Percentiles rank a stretch among this genome's conserved stretches.
These are phyloP conservation scores for Calameuta idolon DNA, from an alignment of 2,888 invertebrate genomes.

Conservation along the genomic window DNA sequence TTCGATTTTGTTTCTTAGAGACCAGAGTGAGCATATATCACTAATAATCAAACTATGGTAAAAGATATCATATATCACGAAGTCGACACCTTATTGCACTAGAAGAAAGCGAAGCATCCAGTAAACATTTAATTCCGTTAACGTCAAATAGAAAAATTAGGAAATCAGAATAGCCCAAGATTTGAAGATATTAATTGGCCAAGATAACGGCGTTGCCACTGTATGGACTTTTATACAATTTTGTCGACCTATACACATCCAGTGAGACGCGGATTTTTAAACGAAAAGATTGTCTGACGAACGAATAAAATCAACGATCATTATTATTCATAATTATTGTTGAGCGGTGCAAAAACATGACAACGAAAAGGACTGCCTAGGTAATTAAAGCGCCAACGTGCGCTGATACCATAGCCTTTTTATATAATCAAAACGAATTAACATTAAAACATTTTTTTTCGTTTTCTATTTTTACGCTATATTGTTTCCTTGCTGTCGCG, in stretches of 20 bases:
- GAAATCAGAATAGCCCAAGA: too few relatives aligned
- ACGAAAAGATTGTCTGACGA: neutral
- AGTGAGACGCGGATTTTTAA: neutral
- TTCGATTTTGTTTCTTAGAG: neutral
- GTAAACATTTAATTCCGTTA: neutral
- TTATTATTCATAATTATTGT: neutral
- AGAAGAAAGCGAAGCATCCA: neutral
- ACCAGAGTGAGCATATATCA: neutral
- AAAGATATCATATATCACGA: neutral
- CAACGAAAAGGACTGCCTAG: neutral
- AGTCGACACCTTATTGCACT: neutral
- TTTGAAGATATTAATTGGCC: neutral
- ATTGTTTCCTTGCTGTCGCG: neutral
- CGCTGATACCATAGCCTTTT: neutral
- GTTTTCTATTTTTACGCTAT: neutral
- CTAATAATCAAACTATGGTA: neutral
- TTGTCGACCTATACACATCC: neutral
- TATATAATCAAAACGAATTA: constrained; percentile 4
- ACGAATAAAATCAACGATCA: neutral
- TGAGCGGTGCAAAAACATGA: neutral
- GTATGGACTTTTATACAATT: neutral
- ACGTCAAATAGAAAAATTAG: neutral
- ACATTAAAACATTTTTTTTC: neutral
- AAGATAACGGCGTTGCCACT: neutral
- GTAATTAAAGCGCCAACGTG: neutral